Percentiles rank a stretch among this genome's conserved stretches.
Evolutionary conservation across 2,888 invertebrate species (phyloP).

Genomic region (Drosophila paucipuncta): DNA sequence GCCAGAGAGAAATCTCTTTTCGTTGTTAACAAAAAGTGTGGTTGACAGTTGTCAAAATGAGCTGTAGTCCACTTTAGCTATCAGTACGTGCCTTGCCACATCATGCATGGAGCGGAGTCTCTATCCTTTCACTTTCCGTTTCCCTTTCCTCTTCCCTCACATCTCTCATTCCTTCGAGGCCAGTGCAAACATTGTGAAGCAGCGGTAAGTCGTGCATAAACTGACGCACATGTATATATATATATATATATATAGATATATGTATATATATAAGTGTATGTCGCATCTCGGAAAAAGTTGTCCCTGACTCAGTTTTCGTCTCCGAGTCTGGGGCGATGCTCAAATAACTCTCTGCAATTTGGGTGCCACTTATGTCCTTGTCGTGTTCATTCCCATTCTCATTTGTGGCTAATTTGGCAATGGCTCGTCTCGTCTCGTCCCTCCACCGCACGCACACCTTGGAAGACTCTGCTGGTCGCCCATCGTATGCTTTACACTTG

Average conservation of each 20-base stretch:
- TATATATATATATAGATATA: not conserved
- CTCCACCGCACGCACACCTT: conserved; percentile 6
- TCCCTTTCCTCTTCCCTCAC: not conserved
- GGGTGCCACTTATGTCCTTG: conserved; percentile 68
- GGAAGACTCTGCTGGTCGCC: conserved; percentile 34
- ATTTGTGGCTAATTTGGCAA: conserved; percentile 5
- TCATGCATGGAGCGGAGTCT: conserved; percentile 18
- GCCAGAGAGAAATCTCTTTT: conserved; percentile 10
- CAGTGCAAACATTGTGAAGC: conserved; percentile 26
- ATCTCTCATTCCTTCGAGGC: not conserved
- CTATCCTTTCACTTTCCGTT: not conserved
- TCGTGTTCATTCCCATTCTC: conserved; percentile 35
- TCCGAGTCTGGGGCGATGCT: conserved; percentile 30
- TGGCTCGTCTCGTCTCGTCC: conserved; percentile 17
- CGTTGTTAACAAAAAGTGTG: conserved; percentile 26
- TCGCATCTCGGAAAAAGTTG: conserved; percentile 1
- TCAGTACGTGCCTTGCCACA: conserved; percentile 38
- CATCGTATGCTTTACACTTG: conserved; percentile 65
- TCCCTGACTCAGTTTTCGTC: not conserved
- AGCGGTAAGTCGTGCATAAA: conserved; percentile 2
- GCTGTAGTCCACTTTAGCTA: conserved; percentile 31
- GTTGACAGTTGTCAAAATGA: conserved; percentile 50
- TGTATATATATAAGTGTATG: not conserved
- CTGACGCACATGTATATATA: conserved; percentile 9
- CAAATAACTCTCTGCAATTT: conserved; percentile 60